Base-by-base conservation (phyloP, 1,140 invertebrate species). In the Drosophila rufa region DNA sequence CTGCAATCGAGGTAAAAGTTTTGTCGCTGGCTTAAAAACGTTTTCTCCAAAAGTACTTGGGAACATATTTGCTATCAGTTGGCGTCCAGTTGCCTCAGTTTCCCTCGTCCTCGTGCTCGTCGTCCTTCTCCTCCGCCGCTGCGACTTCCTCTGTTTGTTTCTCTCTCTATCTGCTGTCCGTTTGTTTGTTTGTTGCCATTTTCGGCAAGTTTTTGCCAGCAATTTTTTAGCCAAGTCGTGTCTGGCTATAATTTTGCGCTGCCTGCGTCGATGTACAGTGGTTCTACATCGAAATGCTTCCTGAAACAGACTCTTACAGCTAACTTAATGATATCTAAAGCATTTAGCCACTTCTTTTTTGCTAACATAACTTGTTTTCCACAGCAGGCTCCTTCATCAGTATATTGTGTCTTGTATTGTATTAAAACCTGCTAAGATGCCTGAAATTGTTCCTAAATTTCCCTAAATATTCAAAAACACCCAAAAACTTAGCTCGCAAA, bases 41-140 rank as follows among this genome's bases (percentile, higher is more conserved):
- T 84, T 79, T 83, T 74, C 81, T 83, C 69, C 59, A 48, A 83
- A 85, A 89, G 85, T 90, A 89, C 85, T 89, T 85, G 81, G 76
- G 78, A 90, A 89, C 85, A 89, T 89, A 90, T 89, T 89, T 89
- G 84, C 84, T 90, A 90, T 90, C 85, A 84, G 85, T 85, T 84
- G 81, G 81, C 84, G 85, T 90, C 84, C 85, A 90, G 85, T 90
- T 89, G 85, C 69, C 68, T 25, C 47, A 43, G 69, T 25, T 59
- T 67, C 40, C 36, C 30, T 33, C 14, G 2, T 19, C 22, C 43
- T 9, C 19, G n/a, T 38, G 25, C 36, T 17, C 46, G n/a, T 38
- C 33, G n/a, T 38, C 33, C 36, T 11, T 11, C 17, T 46, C 15
- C 70, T 22, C 27, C 42, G 5, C 15, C 30, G 22, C 27, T 55